These are phyloP conservation scores for Pipa parva DNA, from an alignment of 2,113 vertebrate species.

Conservation along the genomic window DNA sequence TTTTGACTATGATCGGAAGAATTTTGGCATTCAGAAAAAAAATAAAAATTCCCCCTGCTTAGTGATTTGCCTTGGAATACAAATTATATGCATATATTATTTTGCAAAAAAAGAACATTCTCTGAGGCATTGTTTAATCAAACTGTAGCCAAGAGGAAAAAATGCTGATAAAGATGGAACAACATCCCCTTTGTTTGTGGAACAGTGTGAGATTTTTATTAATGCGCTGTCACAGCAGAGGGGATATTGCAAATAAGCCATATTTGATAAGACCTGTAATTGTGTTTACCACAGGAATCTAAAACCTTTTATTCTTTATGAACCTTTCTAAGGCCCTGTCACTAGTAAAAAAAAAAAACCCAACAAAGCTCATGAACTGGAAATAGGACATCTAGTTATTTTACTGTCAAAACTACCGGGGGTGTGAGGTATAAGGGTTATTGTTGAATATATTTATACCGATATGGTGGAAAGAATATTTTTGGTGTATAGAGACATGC, in stretches of 20 bases:
- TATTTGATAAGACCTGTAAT: conserved; percentile 42
- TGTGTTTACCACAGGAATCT: conserved; percentile 35
- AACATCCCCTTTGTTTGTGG: conserved; percentile 17
- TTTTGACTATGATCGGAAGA: too few relatives aligned
- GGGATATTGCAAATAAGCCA: conserved; percentile 30
- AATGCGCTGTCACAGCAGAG: conserved; percentile 28
- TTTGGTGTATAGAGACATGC: too few relatives aligned
- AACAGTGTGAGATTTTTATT: conserved; percentile 35
- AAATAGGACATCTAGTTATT: conserved; percentile 6
- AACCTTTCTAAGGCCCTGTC: conserved; percentile 37
- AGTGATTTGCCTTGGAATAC: neutral
- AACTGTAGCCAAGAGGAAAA: conserved; percentile 31
- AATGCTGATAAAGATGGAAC: conserved; percentile 34
- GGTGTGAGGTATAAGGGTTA: too few relatives aligned
- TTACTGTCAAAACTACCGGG: conserved; percentile 19
- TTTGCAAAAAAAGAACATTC: conserved; percentile 24
- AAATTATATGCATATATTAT: conserved; percentile 16
- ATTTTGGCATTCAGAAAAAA: too few relatives aligned
- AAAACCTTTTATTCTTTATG: conserved; percentile 31
- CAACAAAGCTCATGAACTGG: conserved; percentile 19
- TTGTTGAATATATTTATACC: too few relatives aligned
- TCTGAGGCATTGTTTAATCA: conserved; percentile 40
- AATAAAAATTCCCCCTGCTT: too few relatives aligned
- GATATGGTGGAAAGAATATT: too few relatives aligned
- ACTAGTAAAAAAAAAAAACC: conserved; percentile 25